Evolutionary conservation across 2,888 invertebrate species (phyloP), one percentile per base, ranked within the genome.

Genomic region (Heptascelio sp.): DNA sequence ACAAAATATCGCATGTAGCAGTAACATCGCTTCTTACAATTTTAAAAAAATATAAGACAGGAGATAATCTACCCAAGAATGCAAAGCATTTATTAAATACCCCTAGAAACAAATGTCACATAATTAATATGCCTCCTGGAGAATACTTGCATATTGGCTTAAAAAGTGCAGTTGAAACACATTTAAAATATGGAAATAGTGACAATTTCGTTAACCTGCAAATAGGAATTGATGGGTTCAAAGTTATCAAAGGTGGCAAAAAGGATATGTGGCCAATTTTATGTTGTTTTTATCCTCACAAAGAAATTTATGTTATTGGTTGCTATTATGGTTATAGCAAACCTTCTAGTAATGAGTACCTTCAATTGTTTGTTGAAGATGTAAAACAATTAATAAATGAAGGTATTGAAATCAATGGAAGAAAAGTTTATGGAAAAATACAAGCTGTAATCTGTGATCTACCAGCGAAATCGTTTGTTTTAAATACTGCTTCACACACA

Each of bases 191-290:
- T 17, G 3, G 17, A 15, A 9, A 6, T 25, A 4, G 11, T 11
- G 17, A 59, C 8, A 21, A 59, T 4, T 59, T 43, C n/a, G 17
- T 62, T 17, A 1, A n/a, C 15, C 15, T 72, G 23, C 53, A 65
- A 64, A 53, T 71, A 11, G 71, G 71, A 26, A 57, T 78, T 40
- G 80, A 83, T 34, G 83, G 80, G 9, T 37, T 80, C n/a, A 40
- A 62, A 9, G 37, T 75, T 23, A 34, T 75, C 6, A 75, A 80
- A 23, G 51, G 51, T 19, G 68, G 75, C 15, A 59, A 37, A 17
- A 34, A 59, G 17, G 73, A 75, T 15, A 53, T 78, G 34, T 82
- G 77, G 77, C 77, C 76, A 9, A 76, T 81, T 57, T 46, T 76
- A 37, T 64, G 25, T 43, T n/a, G 25, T 13, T 5, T 75, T 2